Percentiles rank a stretch among this genome's conserved stretches.
Conservation (phyloP, 2,888 invertebrate species). For the Spatulosminthurus flaviceps region DNA sequence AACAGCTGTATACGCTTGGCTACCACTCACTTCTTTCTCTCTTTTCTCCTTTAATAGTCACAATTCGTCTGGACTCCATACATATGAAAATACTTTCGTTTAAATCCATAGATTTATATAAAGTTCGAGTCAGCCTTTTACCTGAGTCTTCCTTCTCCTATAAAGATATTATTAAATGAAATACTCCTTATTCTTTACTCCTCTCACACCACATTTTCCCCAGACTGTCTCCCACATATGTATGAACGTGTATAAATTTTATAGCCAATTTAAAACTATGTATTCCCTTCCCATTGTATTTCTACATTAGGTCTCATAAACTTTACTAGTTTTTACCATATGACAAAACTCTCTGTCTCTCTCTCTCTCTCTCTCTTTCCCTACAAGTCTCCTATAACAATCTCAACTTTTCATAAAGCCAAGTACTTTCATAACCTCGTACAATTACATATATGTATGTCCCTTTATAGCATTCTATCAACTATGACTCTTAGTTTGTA, state of each 20-base stretch:
- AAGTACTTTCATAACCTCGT: neutral
- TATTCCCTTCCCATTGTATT: too few relatives aligned
- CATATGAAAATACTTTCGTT: neutral
- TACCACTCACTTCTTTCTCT: neutral
- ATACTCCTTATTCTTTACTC: neutral
- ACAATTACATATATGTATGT: too few relatives aligned
- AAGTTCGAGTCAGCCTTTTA: constrained; percentile 7
- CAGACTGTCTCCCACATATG: too few relatives aligned
- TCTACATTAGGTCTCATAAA: too few relatives aligned
- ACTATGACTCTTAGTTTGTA: too few relatives aligned
- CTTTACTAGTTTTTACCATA: too few relatives aligned
- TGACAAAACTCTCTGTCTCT: too few relatives aligned
- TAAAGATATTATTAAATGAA: constrained; percentile 10
- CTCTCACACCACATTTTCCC: neutral
- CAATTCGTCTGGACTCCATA: neutral
- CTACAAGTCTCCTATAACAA: neutral
- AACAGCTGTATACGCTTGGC: constrained; percentile 8
- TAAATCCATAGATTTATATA: constrained; percentile 1
- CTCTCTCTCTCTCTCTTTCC: too few relatives aligned
- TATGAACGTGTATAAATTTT: too few relatives aligned
- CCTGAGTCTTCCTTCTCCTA: neutral
- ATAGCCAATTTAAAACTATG: too few relatives aligned
- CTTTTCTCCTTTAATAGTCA: constrained; percentile 7
- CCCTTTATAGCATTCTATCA: too few relatives aligned
- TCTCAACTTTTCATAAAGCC: neutral